Evolutionary conservation across 1,140 invertebrate species (phyloP), one percentile per base, ranked within the genome.

Genomic region (Maniola jurtina): DNA sequence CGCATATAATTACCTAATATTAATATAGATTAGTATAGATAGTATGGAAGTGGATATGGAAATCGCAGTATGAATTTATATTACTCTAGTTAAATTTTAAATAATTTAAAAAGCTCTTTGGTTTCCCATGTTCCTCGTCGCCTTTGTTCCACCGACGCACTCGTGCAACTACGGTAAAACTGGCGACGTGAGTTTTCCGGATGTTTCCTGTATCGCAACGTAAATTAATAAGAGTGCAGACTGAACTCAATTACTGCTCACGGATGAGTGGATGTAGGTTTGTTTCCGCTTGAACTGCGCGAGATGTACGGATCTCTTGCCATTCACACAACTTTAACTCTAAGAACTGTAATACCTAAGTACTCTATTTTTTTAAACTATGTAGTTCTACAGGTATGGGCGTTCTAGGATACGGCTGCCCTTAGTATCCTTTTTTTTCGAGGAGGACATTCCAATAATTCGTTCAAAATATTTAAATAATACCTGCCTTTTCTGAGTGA

Each of bases 171-270:
- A 66, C 48, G 54, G 11, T 34, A 15, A 61, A 57, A 61, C 42
- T 47, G 59, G 52, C 59, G 59, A 67, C 65, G 54, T 33, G 65
- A 59, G 65, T 67, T 67, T 67, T 38, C 59, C 65, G 54, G 52
- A 67, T 61, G 60, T 67, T 67, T 67, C 60, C 64, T 61, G 64
- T 64, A 70, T 57, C 66, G 66, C 59, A 61, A 65, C 66, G 61
- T 62, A 68, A 75, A 79, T 83, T 77, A 81, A 83, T 80, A 78
- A 77, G 70, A 77, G 70, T 70, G 62, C 69, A 63, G 59, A 59
- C 71, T 61, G 64, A 75, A 76, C 70, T 80, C 72, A 79, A 83
- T 80, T 83, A 83, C 61, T 48, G 61, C 50, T 66, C 68, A 47
- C 57, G 56, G 64, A 60, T 40, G 67, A 57, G 62, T 68, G 60